Evolutionary conservation across 2,113 vertebrate genomes (phyloP), one percentile per base, ranked within the genome.

Genomic region (Tylochromis polylepis): DNA sequence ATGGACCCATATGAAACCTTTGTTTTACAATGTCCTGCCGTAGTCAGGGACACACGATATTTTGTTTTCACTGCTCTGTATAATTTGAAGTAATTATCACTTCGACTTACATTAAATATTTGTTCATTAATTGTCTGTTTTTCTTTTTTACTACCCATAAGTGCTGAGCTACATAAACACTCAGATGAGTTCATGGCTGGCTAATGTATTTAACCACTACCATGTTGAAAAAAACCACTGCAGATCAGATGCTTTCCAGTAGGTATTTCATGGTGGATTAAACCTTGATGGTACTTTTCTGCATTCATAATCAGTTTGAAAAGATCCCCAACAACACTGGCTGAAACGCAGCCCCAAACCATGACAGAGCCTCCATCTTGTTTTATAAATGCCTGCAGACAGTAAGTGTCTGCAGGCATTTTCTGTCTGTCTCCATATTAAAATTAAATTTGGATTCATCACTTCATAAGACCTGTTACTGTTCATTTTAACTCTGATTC

Each of bases 1-100:
- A 1, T 43, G 87, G 55, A 57, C 89, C 86, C 86, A 86, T 81
- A 55, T 87, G 83, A 90, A 90, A 85, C 83, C 85, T 79, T 78
- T 88, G 82, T 88, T 87, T 81, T 65, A 72, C 8, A 0, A 75
- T 41, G 59, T 88, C 55, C 62, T 46, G 82, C 46, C 79, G 20
- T 8, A 85, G 70, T 57, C 75, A 89, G 87, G 79, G 85, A 85
- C 51, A 78, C 36, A 22, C 6, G 10, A 43, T 22, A 12, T 51
- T 60, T 43, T 31, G 8, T 22, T 70, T 70, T 31, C 36, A 43
- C 24, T 58, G 16, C 41, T 72, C 16, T 72, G 11, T 65, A 5
- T 49, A 62, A 4, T 60, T 20, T 46, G 7, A 81, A 31, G 22
- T 24, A 81, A 62, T 62, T 31, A 51, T 67, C 4, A 20, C 31